These are phyloP conservation scores for Erpobdella octoculata DNA, from an alignment of 2,888 invertebrate genomes.

Conservation along the genomic window DNA sequence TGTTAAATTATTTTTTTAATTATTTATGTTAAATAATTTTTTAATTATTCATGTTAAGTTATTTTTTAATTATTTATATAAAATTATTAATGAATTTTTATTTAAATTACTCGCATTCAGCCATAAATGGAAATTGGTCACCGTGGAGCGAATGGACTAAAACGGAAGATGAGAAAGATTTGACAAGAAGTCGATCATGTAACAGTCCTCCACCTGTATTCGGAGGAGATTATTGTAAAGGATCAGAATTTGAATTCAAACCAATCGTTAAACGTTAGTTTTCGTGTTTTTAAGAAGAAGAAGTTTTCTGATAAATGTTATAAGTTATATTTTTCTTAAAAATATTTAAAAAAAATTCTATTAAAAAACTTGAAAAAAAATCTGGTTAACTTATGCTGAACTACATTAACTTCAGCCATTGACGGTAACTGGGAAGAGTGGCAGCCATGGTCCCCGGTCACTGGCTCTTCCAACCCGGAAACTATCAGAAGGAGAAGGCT, in stretches of 20 bases:
- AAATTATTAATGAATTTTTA: no score
- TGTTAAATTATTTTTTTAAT: no score
- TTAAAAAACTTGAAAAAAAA: not conserved
- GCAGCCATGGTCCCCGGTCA: slow-evolving; percentile 11
- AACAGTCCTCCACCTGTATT: slow-evolving; percentile 45
- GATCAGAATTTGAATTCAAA: not conserved
- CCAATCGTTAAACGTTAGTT: not conserved
- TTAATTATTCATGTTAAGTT: no score
- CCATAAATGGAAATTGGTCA: slow-evolving; percentile 16
- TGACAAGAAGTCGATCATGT: slow-evolving; percentile 43
- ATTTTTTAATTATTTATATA: no score
- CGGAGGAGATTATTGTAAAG: slow-evolving; percentile 41
- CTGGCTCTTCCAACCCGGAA: slow-evolving; percentile 9
- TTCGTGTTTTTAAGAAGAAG: no score
- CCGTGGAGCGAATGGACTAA: slow-evolving; percentile 9
- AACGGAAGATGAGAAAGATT: not conserved
- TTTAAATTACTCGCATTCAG: no score
- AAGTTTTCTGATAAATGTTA: not conserved
- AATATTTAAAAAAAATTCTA: not conserved
- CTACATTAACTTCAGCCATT: not conserved
- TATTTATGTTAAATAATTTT: no score
- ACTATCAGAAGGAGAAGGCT: not conserved
- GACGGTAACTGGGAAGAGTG: slow-evolving; percentile 21
- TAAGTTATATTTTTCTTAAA: not conserved
- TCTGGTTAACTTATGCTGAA: not conserved